Conservation (phyloP, 2,113 vertebrate genomes). For the Origma solitaria region DNA sequence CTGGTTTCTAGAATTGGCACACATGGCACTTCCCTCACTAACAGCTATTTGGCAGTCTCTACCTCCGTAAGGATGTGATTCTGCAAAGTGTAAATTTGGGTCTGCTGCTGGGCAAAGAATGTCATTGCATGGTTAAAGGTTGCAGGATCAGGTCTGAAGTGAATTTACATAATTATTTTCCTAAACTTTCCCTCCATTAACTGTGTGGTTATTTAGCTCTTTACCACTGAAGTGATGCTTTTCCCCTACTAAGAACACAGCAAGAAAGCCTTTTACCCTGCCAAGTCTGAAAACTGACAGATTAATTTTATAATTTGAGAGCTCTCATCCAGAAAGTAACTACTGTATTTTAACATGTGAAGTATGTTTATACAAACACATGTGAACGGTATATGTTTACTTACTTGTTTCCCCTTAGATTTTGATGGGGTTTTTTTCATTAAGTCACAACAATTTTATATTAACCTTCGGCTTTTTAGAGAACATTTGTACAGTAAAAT, state of each 20-base stretch:
- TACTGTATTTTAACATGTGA: background rate
- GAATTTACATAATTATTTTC: background rate
- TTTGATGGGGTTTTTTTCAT: background rate
- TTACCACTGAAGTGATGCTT: background rate
- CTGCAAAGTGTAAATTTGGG: background rate
- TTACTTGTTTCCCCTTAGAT: background rate
- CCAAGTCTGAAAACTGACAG: background rate
- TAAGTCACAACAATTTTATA: background rate
- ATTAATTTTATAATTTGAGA: background rate
- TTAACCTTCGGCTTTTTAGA: background rate
- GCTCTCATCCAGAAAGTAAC: background rate
- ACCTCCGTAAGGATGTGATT: background rate
- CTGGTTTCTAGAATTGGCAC: constrained; percentile 22
- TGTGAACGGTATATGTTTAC: background rate
- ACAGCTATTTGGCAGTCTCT: background rate
- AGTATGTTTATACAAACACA: background rate
- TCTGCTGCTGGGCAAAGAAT: constrained; percentile 12
- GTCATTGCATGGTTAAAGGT: background rate
- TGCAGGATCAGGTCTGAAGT: background rate
- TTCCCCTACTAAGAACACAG: background rate
- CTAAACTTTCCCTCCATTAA: background rate
- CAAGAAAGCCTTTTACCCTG: background rate
- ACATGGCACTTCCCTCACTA: background rate
- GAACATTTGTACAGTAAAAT: background rate
- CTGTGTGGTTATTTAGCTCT: background rate